Base-by-base conservation (phyloP, 2,888 invertebrate genomes). In the Harpalus rubripes region DNA sequence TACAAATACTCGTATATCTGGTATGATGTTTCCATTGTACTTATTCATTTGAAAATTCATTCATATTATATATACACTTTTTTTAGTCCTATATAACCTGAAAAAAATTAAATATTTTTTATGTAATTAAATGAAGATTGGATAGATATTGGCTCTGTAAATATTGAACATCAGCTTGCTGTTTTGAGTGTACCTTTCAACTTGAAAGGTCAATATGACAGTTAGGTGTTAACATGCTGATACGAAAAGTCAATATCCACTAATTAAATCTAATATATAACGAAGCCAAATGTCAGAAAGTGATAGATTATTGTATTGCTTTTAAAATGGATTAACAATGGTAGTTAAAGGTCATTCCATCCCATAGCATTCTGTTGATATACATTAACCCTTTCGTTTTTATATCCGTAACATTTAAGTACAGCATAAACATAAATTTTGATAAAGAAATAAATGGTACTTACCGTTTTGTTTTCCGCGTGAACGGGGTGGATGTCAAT, bases 401-500 rank as follows among this genome's bases (percentile, higher is more conserved):
- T 7, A 63, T 63, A 63, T 10, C 0, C 32, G 32, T 32, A 32
- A 32, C 32, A 32, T 32, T 32, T 4, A 4, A 32, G 32, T 32
- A 32, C 3, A 26, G 2, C 39, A 68, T 32, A 68, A 68, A 68
- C n/a, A 68, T 61, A 39, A 68, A 68, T 68, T 39, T 68, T 26
- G n/a, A 68, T 26, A 32, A 26, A 68, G 39, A 4, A 59, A 59
- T 15, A 16, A 74, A 74, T 15, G 41, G 72, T 39, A n/a, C 91
- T 91, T 87, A 91, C 91, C 88, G 88, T 87, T 88, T 91, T 91
- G 86, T 91, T 91, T 86, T 91, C 91, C 22, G 87, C 84, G 86
- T 90, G 88, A 10, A 90, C 88, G 0, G 89, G 88, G 52, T 90
- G 90, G 65, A 91, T 87, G 85, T 91, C 90, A 84, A 91, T 91